Percentiles rank a stretch among this genome's conserved stretches.
Conservation (phyloP, 1,140 invertebrate genomes). For the Zeugodacus cucurbitae region DNA sequence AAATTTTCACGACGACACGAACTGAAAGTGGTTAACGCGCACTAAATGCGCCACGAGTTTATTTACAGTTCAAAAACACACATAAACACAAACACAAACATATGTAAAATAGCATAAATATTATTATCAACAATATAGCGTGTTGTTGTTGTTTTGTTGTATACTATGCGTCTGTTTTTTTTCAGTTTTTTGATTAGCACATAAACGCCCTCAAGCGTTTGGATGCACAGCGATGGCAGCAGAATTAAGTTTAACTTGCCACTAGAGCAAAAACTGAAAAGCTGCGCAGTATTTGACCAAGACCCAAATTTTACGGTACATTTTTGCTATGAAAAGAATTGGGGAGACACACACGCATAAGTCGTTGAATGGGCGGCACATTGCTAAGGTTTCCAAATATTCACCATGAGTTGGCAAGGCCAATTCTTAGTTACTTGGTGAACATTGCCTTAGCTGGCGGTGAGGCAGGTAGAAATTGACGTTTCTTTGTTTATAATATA, state of each 20-base stretch:
- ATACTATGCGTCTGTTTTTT: neutral
- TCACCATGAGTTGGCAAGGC: neutral
- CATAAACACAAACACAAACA: neutral
- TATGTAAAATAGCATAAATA: neutral
- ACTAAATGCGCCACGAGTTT: neutral
- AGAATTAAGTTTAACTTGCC: neutral
- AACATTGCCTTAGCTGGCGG: neutral
- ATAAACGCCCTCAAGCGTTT: conserved; percentile 23
- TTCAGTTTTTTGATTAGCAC: neutral
- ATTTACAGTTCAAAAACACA: too few relatives aligned
- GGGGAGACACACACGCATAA: neutral
- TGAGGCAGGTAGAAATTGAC: too few relatives aligned
- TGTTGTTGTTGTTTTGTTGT: neutral
- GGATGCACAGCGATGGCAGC: neutral
- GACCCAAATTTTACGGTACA: neutral
- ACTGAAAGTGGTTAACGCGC: neutral
- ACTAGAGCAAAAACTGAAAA: neutral
- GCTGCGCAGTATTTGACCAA: conserved; percentile 17
- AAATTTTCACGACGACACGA: conserved; percentile 30
- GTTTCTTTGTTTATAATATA: too few relatives aligned
- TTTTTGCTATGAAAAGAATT: neutral
- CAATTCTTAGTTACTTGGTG: neutral
- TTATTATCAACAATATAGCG: neutral
- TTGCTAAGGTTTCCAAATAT: neutral
- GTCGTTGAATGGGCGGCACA: neutral